Percentiles rank a stretch among this genome's conserved stretches.
Evolutionary conservation across 1,140 invertebrate genomes (phyloP).

Genomic region (Lordiphosa mommai): DNA sequence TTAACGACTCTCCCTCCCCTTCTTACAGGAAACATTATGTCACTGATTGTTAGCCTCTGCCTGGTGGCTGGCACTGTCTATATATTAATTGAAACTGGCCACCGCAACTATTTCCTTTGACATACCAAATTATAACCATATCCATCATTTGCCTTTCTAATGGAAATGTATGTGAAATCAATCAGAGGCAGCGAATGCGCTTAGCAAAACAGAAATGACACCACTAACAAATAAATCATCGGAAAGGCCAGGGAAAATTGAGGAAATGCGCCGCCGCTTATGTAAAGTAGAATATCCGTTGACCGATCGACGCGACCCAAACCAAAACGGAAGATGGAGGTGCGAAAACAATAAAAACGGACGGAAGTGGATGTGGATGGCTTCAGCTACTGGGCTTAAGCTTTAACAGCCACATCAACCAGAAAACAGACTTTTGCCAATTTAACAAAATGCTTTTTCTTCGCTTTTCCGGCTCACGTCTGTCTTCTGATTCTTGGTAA

Average conservation of each 20-base stretch:
- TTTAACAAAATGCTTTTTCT: constrained; percentile 42
- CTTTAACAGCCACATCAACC: not conserved
- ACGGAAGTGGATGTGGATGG: constrained; percentile 48
- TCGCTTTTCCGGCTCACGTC: constrained; percentile 43
- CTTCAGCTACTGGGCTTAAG: constrained; percentile 28
- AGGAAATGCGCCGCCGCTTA: constrained; percentile 71
- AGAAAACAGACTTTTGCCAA: constrained; percentile 54
- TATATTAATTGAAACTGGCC: not conserved
- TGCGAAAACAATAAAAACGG: constrained; percentile 70
- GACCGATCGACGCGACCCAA: constrained; percentile 26
- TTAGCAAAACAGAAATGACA: constrained; percentile 26
- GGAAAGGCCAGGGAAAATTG: constrained; percentile 56
- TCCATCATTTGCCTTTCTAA: not conserved
- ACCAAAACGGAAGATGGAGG: constrained; percentile 39
- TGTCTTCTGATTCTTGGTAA: constrained; percentile 16
- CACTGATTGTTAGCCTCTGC: not conserved
- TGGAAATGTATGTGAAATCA: constrained; percentile 6
- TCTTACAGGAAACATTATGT: not conserved
- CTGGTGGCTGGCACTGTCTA: not conserved
- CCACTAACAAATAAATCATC: constrained; percentile 41
- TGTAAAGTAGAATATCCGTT: constrained; percentile 75
- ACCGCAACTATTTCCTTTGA: not conserved
- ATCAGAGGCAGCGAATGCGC: constrained; percentile 22
- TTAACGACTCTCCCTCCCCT: no score
- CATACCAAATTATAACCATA: not conserved